Conservation (phyloP, 2,113 vertebrate species). For the Platysteira castanea region DNA sequence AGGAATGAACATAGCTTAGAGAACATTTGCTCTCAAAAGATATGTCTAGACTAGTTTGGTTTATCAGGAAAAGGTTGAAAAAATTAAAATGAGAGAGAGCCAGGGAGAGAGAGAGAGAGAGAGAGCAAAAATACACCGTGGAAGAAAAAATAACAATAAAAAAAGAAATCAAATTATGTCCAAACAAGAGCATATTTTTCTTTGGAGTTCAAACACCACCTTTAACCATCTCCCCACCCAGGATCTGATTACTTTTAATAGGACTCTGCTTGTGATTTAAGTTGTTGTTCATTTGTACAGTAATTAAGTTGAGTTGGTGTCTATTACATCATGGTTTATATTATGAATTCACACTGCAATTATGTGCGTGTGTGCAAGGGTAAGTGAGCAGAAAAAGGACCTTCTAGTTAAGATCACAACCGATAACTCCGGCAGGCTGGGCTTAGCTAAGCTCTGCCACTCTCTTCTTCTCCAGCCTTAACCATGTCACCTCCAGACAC, state of each 20-base stretch:
- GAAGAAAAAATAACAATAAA: slow-evolving; percentile 60
- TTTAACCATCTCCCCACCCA: slow-evolving; percentile 66
- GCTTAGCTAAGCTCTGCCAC: neutral
- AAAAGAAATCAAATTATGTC: slow-evolving; percentile 53
- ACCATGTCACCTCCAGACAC: neutral
- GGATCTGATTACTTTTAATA: slow-evolving; percentile 71
- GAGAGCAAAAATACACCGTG: slow-evolving; percentile 33
- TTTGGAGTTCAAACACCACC: slow-evolving; percentile 55
- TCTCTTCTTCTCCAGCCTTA: neutral
- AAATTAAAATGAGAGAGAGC: slow-evolving; percentile 54
- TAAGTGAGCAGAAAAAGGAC: slow-evolving; percentile 61
- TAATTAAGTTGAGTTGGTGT: slow-evolving; percentile 65
- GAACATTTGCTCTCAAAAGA: slow-evolving; percentile 66
- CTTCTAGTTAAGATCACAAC: slow-evolving; percentile 57
- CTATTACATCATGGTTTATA: slow-evolving; percentile 68
- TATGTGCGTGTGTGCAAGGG: slow-evolving; percentile 49
- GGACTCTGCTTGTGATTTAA: slow-evolving; percentile 64
- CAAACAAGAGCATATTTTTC: slow-evolving; percentile 63
- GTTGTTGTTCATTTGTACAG: slow-evolving; percentile 70
- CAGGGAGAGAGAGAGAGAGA: slow-evolving; percentile 12
- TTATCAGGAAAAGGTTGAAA: slow-evolving; percentile 64
- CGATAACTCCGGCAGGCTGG: neutral
- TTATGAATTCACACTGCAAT: slow-evolving; percentile 64
- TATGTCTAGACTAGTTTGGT: slow-evolving; percentile 68
- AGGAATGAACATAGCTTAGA: slow-evolving; percentile 62